Evolutionary conservation across 53 echinoderm and acorn worm species (phyloP), one percentile per base, ranked within the genome.

Genomic region (Pentamera pediparva): DNA sequence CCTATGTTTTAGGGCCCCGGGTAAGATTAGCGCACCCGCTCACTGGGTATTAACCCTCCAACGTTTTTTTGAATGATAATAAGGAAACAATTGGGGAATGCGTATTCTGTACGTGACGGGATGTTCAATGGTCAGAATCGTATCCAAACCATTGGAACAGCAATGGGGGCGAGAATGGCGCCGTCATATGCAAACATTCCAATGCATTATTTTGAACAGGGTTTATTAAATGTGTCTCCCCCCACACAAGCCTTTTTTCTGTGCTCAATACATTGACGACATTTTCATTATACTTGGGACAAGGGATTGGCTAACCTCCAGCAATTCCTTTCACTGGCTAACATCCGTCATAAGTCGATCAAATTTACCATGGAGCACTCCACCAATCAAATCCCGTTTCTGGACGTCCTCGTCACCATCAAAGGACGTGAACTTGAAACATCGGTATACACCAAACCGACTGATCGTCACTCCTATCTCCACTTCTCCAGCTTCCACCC

Each of bases 401-500:
- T 62, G 37, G 63, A 62, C 24, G 37, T 37, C n/a, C 63, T 62
- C 9, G 63, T 35, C 18, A 62, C 37, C 4, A 62, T 12, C 4
- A 35, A 35, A 19, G 22, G 37, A 37, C 6, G 18, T 22, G 37
- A 36, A n/a, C 21, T 62, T n/a, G 63, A 35, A 34, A 37, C 63
- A 27, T 69, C 45, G 9, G 69, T 69, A 5, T 69, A 69, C 5
- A 21, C 10, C 0, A 69, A 69, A 43, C 69, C 69, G 2, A 69
- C 69, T 10, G 49, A 69, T 49, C 25, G 49, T 8, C 69, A 69
- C 31, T 19, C 69, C 4, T 47, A 69, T 28, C 29, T 69, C n/a
- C 69, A 43, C 13, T 69, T 6, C 24, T 47, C 25, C 28, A 69
- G 69, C 48, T 69, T 69, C n/a, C 47, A 69, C 29, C 49, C 27